phyloP scores from a whole-genome alignment of 2,797 vertebrate genomes.

The Lepilemur septentrionalis region DNA sequence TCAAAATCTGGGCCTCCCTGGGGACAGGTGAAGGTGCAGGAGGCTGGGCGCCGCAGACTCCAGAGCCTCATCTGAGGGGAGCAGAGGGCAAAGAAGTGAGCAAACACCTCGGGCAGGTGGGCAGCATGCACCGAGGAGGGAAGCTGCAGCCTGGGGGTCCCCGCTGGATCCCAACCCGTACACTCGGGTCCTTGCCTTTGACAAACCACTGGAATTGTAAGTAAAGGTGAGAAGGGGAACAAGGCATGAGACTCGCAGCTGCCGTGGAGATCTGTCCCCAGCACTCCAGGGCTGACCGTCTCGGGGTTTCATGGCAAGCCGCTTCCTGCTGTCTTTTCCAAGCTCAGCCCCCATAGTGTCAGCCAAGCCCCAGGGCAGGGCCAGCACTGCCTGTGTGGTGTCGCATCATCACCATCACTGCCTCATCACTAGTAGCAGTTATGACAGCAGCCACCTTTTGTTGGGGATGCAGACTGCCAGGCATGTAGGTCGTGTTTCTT shows the following conservation, averaged over 20 bases:
- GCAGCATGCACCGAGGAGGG: rapidly evolving
- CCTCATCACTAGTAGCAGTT: rapidly evolving
- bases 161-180: rapidly evolving
- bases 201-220: background rate
- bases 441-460: no score
- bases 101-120: background rate
- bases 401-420: rapidly evolving
- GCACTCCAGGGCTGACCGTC: rapidly evolving
- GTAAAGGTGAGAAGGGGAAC: rapidly evolving
- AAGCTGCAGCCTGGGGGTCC: rapidly evolving
- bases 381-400: rapidly evolving
- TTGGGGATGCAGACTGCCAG: rapidly evolving
- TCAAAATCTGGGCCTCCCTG: background rate
- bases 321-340: background rate
- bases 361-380: background rate
- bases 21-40: background rate
- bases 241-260: rapidly evolving
- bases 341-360: no score
- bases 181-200: rapidly evolving
- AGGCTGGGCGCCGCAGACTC: background rate
- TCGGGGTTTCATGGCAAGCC: background rate
- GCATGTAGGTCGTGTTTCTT: rapidly evolving
- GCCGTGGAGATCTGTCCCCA: rapidly evolving
- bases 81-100: background rate
- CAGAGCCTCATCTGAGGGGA: no score